Base-by-base conservation (phyloP, 2,888 invertebrate genomes). In the Drosophila trichaetosa region DNA sequence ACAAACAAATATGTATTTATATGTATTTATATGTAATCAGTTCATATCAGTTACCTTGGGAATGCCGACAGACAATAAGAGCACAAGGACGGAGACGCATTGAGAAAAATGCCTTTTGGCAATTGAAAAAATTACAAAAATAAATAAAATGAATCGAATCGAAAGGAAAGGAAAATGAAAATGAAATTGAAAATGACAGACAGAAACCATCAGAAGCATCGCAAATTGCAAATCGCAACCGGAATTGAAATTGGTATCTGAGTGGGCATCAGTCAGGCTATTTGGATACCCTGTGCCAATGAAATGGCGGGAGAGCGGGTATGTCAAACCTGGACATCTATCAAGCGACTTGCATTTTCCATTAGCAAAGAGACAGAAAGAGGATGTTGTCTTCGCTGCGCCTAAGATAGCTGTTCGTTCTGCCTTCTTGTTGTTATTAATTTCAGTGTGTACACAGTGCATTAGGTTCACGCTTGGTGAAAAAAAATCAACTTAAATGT, bases 181-280 rank as follows among this genome's bases (percentile, higher is more conserved):
- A 2, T 4, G 38, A 24, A 34, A 53, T 13, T 46, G 31, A 67
- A 61, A 33, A 54, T 36, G 29, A 46, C 21, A 29, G 18, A 58
- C 21, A 29, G 18, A 61, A 73, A 52, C 31, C 54, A 54, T 54
- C 40, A 60, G 40, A 57, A 63, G 40, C 72, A 51, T n/a, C 40
- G 46, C n/a, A 53, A 70, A 65, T 74, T 38, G 16, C 51, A 59
- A 70, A 65, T 74, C 42, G 18, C 56, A 62, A 63, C 33, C 58
- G 48, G 49, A 36, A 62, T 59, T 33, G 38, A n/a, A 51, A 59
- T 59, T 27, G 38, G 24, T 51, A 63, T 57, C 34, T 53, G 33
- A 38, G 8, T 31, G 67, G 38, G 31, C 66, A 34, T 10, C 49
- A n/a, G 27, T 13, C 46, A 24, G 67, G 62, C 56, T 31, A 38